Conservation (phyloP, 1,140 invertebrate genomes). For the Orius laevigatus region DNA sequence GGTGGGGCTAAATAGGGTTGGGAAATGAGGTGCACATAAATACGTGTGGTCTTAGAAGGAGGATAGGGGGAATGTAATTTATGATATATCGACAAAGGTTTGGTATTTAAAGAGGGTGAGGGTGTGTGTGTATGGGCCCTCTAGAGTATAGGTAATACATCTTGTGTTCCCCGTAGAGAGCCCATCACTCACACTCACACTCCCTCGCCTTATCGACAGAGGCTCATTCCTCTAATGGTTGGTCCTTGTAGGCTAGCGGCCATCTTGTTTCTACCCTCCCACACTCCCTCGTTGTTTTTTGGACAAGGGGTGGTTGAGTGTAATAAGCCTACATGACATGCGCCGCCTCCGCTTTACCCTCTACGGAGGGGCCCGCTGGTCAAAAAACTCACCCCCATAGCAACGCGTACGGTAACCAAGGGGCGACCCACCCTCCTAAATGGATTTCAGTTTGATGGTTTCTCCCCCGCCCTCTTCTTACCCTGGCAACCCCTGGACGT, state of each 20-base stretch:
- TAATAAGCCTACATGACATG: conserved; percentile 10
- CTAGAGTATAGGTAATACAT: conserved; percentile 9
- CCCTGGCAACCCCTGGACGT: conserved; percentile 1
- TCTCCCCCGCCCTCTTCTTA: not conserved
- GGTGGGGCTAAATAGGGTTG: conserved; percentile 1
- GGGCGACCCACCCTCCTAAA: conserved; percentile 5
- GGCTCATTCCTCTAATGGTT: conserved; percentile 9
- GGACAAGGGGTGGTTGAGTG: conserved; percentile 1
- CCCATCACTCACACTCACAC: conserved; percentile 10
- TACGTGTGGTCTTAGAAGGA: conserved; percentile 1
- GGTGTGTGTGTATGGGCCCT: too few species aligned
- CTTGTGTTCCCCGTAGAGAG: conserved; percentile 6
- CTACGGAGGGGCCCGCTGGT: conserved; percentile 2
- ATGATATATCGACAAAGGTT: conserved; percentile 8
- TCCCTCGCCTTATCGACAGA: conserved; percentile 7
- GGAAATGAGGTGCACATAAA: conserved; percentile 11
- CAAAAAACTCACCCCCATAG: conserved; percentile 10
- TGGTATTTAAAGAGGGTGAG: conserved; percentile 2
- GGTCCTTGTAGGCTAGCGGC: conserved; percentile 3
- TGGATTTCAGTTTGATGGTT: conserved; percentile 12
- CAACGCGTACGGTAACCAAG: conserved; percentile 8
- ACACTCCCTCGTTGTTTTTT: not conserved
- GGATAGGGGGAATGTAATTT: conserved; percentile 1
- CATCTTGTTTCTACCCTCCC: conserved; percentile 5
- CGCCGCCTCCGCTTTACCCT: not conserved